A percentile compares a stretch with the other conserved stretches of the same genome.
Evolutionary conservation across 2,113 vertebrate species (phyloP).

Genomic region (Malurus cyaneus): DNA sequence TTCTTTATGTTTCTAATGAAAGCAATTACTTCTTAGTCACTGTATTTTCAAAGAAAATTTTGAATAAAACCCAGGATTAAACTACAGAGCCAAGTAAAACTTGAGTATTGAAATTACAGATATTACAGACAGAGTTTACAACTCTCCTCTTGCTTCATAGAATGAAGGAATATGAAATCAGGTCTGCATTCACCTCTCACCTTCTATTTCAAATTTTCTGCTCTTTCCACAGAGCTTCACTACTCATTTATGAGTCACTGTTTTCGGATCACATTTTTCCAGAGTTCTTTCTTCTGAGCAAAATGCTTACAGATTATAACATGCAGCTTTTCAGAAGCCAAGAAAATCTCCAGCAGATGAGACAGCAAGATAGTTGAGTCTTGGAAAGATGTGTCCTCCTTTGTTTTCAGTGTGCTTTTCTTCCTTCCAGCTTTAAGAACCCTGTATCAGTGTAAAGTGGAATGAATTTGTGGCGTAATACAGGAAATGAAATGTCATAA

Average conservation of each 20-base stretch:
- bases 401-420: background rate
- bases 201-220: background rate
- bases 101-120: background rate
- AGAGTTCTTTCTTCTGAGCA: background rate
- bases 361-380: background rate
- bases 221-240: background rate
- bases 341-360: conserved; percentile 1
- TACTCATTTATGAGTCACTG: background rate
- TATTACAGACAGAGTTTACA: background rate
- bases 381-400: background rate
- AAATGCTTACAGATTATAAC: background rate
- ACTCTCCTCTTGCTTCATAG: background rate
- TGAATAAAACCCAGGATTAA: background rate
- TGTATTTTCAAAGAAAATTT: background rate
- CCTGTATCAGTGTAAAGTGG: background rate
- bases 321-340: background rate
- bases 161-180: conserved; percentile 12
- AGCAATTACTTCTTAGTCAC: background rate
- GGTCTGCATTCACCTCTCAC: background rate
- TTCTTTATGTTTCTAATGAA: background rate
- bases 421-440: background rate
- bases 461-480: background rate
- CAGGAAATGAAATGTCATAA: background rate
- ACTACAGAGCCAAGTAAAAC: background rate
- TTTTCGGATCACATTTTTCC: conserved; percentile 4